Percentiles rank a stretch among this genome's conserved stretches.
Evolutionary conservation across 2,888 invertebrate genomes (phyloP).

Genomic region (Drosophila kuntzei): DNA sequence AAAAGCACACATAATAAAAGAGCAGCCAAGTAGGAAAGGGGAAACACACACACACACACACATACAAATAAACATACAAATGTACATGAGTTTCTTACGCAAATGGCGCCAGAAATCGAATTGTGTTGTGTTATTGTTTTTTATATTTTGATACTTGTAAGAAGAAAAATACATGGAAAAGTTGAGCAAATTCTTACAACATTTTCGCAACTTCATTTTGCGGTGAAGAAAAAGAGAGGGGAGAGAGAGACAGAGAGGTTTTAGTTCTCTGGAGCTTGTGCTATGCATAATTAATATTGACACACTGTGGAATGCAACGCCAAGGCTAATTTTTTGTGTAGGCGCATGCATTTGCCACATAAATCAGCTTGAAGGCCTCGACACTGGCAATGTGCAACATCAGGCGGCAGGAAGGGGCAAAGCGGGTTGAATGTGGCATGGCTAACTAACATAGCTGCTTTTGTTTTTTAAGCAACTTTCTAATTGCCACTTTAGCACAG

Average conservation of each 20-base stretch:
- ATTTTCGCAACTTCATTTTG: conserved; percentile 33
- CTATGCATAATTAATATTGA: conserved; percentile 77
- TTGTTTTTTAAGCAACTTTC: conserved; percentile 73
- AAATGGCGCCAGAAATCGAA: conserved; percentile 57
- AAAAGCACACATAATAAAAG: conserved; percentile 77
- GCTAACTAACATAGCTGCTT: conserved; percentile 53
- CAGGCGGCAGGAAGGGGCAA: neutral
- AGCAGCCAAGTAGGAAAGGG: conserved; percentile 42
- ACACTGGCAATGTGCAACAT: conserved; percentile 12
- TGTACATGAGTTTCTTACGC: conserved; percentile 41
- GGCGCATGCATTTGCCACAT: conserved; percentile 69
- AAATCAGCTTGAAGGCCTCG: conserved; percentile 71
- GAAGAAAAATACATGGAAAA: conserved; percentile 4
- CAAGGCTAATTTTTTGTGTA: conserved; percentile 75
- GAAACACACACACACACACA: conserved; percentile 10
- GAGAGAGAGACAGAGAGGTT: neutral
- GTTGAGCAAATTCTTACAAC: conserved; percentile 16
- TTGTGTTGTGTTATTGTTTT: conserved; percentile 20
- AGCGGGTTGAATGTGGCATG: conserved; percentile 9
- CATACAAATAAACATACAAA: conserved; percentile 4
- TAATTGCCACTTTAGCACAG: conserved; percentile 74
- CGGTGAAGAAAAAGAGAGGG: conserved; percentile 2
- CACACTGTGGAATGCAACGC: conserved; percentile 67
- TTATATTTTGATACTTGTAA: neutral
- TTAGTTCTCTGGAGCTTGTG: conserved; percentile 12